phyloP scores from a whole-genome alignment of 1,140 invertebrate genomes.

The Scaptomyza graminum region DNA sequence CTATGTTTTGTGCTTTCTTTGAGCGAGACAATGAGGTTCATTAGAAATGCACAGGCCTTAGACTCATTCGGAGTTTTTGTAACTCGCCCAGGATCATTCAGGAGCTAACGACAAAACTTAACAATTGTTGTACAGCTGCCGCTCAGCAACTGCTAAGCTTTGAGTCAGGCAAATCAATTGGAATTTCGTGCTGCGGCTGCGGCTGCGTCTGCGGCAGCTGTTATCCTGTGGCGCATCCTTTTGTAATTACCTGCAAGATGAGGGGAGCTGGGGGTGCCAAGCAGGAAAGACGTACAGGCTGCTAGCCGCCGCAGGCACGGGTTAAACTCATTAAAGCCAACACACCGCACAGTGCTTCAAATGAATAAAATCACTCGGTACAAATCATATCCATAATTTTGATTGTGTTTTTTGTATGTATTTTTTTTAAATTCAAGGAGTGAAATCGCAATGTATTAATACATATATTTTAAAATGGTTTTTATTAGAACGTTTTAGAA shows the following conservation, averaged over 20 bases:
- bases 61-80: background rate
- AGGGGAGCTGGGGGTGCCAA: constrained; percentile 3
- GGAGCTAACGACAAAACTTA: background rate
- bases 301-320: constrained; percentile 61
- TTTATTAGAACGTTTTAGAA: no score
- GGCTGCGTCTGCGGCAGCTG: constrained; percentile 58
- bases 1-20: constrained; percentile 37
- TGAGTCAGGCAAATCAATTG: constrained; percentile 60
- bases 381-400: background rate
- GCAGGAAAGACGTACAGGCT: constrained; percentile 1
- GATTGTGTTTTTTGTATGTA: background rate
- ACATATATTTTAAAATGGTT: no score
- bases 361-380: background rate
- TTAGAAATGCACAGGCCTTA: constrained; percentile 58
- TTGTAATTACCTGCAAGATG: constrained; percentile 60
- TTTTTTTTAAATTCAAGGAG: no score
- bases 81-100: constrained; percentile 17
- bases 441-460: no score
- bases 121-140: constrained; percentile 38
- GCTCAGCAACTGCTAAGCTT: constrained; percentile 24
- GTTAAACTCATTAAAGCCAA: constrained; percentile 72
- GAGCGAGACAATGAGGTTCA: constrained; percentile 65
- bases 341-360: constrained; percentile 19
- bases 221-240: constrained; percentile 73
- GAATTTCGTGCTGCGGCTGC: constrained; percentile 42